Percentiles rank a stretch among this genome's conserved stretches.
Evolutionary conservation across 2,113 vertebrate species (phyloP).

Genomic region (Chaetodon auriga): DNA sequence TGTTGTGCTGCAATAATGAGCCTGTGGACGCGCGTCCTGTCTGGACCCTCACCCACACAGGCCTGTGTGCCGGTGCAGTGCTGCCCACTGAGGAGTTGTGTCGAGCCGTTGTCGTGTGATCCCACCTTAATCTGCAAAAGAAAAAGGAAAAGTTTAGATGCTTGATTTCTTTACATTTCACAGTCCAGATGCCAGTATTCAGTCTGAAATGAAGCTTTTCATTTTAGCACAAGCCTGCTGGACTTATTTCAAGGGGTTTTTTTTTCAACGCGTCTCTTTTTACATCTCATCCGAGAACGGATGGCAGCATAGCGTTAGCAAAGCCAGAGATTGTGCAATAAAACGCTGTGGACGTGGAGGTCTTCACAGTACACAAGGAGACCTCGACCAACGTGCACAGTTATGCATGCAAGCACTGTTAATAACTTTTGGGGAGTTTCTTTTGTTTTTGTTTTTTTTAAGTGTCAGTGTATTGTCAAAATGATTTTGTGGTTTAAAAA

Average conservation of each 20-base stretch:
- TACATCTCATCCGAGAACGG: neutral
- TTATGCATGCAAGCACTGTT: constrained; percentile 69
- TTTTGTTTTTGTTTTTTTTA: constrained; percentile 8
- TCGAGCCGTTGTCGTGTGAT: neutral
- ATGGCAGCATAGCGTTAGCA: constrained; percentile 12
- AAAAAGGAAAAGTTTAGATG: neutral
- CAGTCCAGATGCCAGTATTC: constrained; percentile 1
- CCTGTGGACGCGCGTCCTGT: neutral
- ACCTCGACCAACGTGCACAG: constrained; percentile 50
- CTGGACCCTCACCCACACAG: neutral
- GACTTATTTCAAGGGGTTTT: neutral
- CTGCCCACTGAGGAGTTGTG: neutral
- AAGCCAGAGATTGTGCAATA: constrained; percentile 75
- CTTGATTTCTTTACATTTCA: constrained; percentile 14
- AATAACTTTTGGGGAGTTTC: constrained; percentile 1
- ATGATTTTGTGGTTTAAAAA: neutral
- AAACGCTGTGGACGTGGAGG: constrained; percentile 46
- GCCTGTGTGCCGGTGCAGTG: constrained; percentile 25
- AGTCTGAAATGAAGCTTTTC: constrained; percentile 19
- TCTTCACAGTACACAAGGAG: constrained; percentile 23
- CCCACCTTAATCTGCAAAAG: neutral
- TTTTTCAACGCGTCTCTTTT: neutral
- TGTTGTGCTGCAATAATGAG: constrained; percentile 6
- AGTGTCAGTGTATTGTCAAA: constrained; percentile 27
- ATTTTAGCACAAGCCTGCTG: neutral